A percentile compares a stretch with the other conserved stretches of the same genome.
These are phyloP conservation scores for Troilus luridus DNA, from an alignment of 2,888 invertebrate species.

Conservation along the genomic window DNA sequence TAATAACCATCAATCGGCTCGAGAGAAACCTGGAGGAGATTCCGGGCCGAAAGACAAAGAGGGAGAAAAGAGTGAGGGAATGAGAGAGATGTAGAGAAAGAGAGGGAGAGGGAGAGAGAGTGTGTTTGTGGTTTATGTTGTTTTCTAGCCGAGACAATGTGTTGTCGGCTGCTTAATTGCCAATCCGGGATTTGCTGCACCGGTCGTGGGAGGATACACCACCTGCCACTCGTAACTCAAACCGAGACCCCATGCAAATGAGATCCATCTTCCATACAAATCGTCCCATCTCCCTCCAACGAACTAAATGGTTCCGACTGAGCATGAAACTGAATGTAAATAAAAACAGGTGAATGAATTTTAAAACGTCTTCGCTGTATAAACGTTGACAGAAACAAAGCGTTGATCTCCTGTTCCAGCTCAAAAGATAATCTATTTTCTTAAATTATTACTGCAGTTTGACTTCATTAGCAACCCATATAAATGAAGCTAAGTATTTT, in stretches of 20 bases:
- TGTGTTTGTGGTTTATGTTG: slow-evolving; percentile 36
- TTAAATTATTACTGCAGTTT: too few relatives aligned
- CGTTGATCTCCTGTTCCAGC: background rate
- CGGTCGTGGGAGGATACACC: slow-evolving; percentile 24
- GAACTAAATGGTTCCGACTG: background rate
- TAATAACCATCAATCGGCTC: slow-evolving; percentile 44
- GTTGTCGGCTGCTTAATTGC: slow-evolving; percentile 48
- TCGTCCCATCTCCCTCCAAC: background rate
- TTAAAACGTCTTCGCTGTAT: background rate
- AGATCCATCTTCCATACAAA: background rate
- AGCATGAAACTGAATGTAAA: background rate
- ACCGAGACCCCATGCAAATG: slow-evolving; percentile 17
- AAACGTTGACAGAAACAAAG: background rate
- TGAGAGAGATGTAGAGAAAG: background rate
- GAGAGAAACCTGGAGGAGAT: slow-evolving; percentile 23
- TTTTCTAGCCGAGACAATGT: slow-evolving; percentile 50
- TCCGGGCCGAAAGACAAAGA: slow-evolving; percentile 18
- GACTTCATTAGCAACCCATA: too few relatives aligned
- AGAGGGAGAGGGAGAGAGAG: background rate
- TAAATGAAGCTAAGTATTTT: too few relatives aligned
- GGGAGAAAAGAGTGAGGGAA: background rate
- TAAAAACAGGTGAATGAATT: background rate
- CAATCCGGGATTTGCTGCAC: slow-evolving; percentile 42
- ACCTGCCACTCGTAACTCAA: slow-evolving; percentile 44
- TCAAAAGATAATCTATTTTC: too few relatives aligned